These are phyloP conservation scores for Danio aesculapii DNA, from an alignment of 2,797 vertebrate genomes.

Conservation along the genomic window DNA sequence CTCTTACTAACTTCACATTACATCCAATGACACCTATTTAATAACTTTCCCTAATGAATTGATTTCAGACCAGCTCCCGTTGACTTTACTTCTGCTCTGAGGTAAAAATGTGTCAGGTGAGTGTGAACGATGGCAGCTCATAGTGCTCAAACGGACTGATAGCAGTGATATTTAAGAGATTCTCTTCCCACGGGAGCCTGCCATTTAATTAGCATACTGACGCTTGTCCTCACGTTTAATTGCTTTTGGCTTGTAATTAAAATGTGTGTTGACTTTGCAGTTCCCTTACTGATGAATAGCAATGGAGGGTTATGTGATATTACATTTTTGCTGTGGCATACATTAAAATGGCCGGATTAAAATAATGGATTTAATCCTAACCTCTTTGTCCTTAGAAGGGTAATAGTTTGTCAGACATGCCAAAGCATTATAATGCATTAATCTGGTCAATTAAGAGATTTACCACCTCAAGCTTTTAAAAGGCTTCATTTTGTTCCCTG, in stretches of 20 bases:
- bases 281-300: constrained; percentile 84
- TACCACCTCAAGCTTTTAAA: constrained; percentile 36
- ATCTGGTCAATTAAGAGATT: constrained; percentile 57
- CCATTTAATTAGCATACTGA: constrained; percentile 82
- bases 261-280: constrained; percentile 83
- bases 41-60: constrained; percentile 56
- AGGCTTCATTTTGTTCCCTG: constrained; percentile 38
- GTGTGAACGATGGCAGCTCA: constrained; percentile 71
- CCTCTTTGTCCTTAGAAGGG: constrained; percentile 54
- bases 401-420: constrained; percentile 60
- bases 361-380: constrained; percentile 66
- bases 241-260: constrained; percentile 84
- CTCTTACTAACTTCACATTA: constrained; percentile 37
- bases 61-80: constrained; percentile 69
- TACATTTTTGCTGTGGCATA: constrained; percentile 79
- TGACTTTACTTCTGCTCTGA: constrained; percentile 71
- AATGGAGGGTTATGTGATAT: constrained; percentile 83
- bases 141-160: constrained; percentile 72
- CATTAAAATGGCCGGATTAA: constrained; percentile 68
- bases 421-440: constrained; percentile 54
- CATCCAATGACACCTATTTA: constrained; percentile 36
- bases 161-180: constrained; percentile 80
- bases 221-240: constrained; percentile 78
- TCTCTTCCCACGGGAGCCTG: constrained; percentile 77
- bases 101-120: constrained; percentile 69